Percentiles rank a stretch among this genome's conserved stretches.
These are phyloP conservation scores for Odontocerum albicorne DNA, from an alignment of 2,888 invertebrate genomes.

Conservation along the genomic window DNA sequence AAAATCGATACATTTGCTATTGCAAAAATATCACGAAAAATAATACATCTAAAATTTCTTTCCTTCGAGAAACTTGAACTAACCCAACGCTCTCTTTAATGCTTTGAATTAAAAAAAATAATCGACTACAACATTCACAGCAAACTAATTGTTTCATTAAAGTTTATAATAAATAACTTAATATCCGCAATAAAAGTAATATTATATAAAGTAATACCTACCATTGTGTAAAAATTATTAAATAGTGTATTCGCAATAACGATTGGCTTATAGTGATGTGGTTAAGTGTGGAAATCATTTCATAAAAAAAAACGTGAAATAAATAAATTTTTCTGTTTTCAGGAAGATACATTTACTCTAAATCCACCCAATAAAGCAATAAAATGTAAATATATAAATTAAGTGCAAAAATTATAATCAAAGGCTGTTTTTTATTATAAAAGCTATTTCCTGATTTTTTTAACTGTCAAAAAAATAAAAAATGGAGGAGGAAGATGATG, in stretches of 20 bases:
- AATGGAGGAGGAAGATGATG: constrained; percentile 38
- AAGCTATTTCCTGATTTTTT: constrained; percentile 1
- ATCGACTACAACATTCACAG: too few relatives aligned
- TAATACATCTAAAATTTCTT: too few relatives aligned
- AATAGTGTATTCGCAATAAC: constrained; percentile 32
- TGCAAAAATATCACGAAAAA: too few relatives aligned
- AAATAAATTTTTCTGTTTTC: constrained; percentile 28
- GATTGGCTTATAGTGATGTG: constrained; percentile 35
- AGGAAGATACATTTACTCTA: constrained; percentile 23
- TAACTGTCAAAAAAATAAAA: constrained; percentile 13
- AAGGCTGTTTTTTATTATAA: too few relatives aligned
- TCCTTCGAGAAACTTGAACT: constrained; percentile 3
- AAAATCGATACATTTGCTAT: too few relatives aligned
- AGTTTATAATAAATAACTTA: too few relatives aligned
- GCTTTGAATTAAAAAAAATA: constrained; percentile 20
- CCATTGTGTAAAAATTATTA: constrained; percentile 14
- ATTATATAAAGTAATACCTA: constrained; percentile 10
- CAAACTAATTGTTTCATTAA: too few relatives aligned
- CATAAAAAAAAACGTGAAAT: constrained; percentile 22
- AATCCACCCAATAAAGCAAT: constrained; percentile 19
- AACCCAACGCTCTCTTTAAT: constrained; percentile 32
- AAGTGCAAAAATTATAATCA: constrained; percentile 8
- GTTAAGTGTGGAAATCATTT: constrained; percentile 31
- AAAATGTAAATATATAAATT: constrained; percentile 12
- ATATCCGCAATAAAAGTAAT: too few relatives aligned